Percentiles rank a stretch among this genome's conserved stretches.
Conservation (phyloP, 2,888 invertebrate species). For the Loripinus fragilis region DNA sequence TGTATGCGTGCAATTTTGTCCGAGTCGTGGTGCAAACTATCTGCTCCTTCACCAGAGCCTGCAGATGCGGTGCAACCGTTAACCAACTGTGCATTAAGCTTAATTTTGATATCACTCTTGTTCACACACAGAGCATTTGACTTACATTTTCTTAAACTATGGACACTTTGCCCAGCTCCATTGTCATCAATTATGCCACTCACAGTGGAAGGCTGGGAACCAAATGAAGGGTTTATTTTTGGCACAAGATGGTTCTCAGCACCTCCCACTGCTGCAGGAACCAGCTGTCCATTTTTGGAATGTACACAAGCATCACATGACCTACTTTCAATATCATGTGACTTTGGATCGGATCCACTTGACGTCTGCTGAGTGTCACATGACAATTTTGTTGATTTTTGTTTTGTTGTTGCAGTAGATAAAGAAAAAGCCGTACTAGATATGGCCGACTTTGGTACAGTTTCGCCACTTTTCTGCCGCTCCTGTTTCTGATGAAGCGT, state of each 20-base stretch:
- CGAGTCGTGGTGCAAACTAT: neutral
- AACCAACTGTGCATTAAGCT: neutral
- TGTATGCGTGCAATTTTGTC: constrained; percentile 15
- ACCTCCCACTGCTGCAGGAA: constrained; percentile 44
- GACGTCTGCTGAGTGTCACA: constrained; percentile 17
- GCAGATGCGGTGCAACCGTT: neutral
- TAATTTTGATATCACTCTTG: constrained; percentile 5
- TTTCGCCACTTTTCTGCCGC: constrained; percentile 50
- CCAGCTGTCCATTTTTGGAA: neutral
- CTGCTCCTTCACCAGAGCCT: neutral
- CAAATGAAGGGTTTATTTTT: constrained; percentile 22
- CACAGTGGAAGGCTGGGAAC: constrained; percentile 24
- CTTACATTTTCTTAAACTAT: constrained; percentile 2
- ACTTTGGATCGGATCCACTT: constrained; percentile 29
- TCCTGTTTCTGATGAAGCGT: constrained; percentile 47
- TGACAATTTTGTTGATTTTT: constrained; percentile 50
- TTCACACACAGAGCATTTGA: constrained; percentile 11
- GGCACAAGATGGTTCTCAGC: constrained; percentile 18
- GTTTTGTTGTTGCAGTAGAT: constrained; percentile 59
- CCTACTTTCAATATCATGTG: constrained; percentile 42
- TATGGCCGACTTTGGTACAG: constrained; percentile 62
- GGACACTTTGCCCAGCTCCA: neutral
- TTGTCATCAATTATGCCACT: neutral
- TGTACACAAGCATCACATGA: constrained; percentile 42
- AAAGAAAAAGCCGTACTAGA: constrained; percentile 51